Percentiles rank a stretch among this genome's conserved stretches.
Evolutionary conservation across 2,113 vertebrate genomes (phyloP).

Genomic region (Arvicanthis niloticus): DNA sequence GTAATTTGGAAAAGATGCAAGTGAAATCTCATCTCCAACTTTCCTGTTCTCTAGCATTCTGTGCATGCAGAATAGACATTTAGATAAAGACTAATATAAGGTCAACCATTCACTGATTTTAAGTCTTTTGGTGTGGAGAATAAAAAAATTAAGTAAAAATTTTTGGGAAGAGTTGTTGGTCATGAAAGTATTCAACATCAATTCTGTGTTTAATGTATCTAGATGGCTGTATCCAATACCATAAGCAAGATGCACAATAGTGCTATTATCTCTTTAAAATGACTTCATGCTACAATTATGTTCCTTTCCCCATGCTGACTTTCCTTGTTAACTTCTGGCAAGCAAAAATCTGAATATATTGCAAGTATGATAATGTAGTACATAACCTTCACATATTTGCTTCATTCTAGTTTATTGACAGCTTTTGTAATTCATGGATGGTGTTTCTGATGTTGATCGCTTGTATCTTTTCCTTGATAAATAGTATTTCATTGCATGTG

Average conservation of each 20-base stretch:
- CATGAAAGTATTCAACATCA: not conserved
- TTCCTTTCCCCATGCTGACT: not conserved
- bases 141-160: not conserved
- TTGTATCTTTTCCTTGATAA: not conserved
- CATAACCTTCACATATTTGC: not conserved
- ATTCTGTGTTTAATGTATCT: not conserved
- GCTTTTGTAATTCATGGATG: slow-evolving; percentile 8
- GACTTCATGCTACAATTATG: not conserved
- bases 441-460: not conserved
- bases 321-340: not conserved
- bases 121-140: not conserved
- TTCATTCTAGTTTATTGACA: slow-evolving; percentile 15
- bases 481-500: not conserved
- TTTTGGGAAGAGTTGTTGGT: not conserved
- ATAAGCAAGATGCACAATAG: not conserved
- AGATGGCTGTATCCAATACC: not conserved
- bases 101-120: not conserved
- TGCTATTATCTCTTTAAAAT: not conserved
- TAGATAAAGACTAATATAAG: not conserved
- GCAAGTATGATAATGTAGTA: not conserved
- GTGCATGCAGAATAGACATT: not conserved
- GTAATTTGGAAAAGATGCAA: slow-evolving; percentile 15
- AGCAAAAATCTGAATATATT: not conserved
- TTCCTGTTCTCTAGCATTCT: not conserved
- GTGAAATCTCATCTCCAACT: not conserved